Percentiles rank a stretch among this genome's conserved stretches.
These are phyloP conservation scores for Pterophyllum scalare DNA, from an alignment of 2,113 vertebrate genomes.

Conservation along the genomic window DNA sequence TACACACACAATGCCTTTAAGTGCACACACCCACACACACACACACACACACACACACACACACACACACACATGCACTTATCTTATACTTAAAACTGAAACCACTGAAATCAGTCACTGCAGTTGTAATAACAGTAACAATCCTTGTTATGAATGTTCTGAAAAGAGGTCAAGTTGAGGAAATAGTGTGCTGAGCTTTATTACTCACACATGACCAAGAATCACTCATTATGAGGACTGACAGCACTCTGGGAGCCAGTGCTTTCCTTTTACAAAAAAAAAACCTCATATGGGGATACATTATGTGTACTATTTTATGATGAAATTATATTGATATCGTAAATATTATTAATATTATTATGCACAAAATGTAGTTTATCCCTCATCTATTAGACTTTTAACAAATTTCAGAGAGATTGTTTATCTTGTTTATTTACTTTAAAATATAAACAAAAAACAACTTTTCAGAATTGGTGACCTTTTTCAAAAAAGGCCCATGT, in stretches of 20 bases:
- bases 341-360: background rate
- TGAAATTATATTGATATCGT: background rate
- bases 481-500: too few species aligned
- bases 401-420: background rate
- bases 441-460: background rate
- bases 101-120: constrained; percentile 41
- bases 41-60: background rate
- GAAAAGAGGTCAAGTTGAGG: constrained; percentile 55
- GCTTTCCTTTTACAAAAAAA: background rate
- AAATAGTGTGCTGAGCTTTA: constrained; percentile 57
- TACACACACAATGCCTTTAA: too few species aligned
- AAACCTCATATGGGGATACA: background rate
- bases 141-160: constrained; percentile 42
- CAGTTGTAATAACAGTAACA: constrained; percentile 45
- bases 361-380: background rate
- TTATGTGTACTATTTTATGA: background rate
- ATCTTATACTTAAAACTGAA: constrained; percentile 36
- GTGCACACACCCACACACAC: background rate
- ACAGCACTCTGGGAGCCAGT: constrained; percentile 10
- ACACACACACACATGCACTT: background rate
- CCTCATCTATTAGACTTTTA: background rate
- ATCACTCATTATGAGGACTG: constrained; percentile 44
- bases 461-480: too few species aligned
- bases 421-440: background rate
- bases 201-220: constrained; percentile 67